Evolutionary conservation across 1,140 invertebrate genomes (phyloP).

Genomic region (Drosophila athabasca): DNA sequence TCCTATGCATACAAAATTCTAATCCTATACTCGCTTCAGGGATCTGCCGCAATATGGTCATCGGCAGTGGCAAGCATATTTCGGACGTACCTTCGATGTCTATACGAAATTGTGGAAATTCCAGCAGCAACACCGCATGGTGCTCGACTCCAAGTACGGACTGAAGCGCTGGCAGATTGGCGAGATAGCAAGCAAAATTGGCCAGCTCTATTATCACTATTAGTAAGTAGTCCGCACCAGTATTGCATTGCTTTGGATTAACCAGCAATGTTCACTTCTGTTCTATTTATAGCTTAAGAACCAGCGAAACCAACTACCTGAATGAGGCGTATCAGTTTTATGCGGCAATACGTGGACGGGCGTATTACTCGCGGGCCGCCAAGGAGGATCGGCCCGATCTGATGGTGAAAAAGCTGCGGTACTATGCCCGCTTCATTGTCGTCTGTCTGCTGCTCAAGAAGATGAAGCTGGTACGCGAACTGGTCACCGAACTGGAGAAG

Average conservation of each 20-base stretch:
- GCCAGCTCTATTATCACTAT: constrained; percentile 99
- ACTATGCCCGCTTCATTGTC: constrained; percentile 98
- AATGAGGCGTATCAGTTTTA: constrained; percentile 98
- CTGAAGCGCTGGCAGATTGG: constrained; percentile 99
- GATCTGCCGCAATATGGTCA: constrained; percentile 98
- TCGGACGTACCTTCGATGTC: constrained; percentile 98
- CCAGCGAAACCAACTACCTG: constrained; percentile 97
- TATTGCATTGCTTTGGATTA: no score
- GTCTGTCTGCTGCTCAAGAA: constrained; percentile 97
- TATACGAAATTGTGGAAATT: constrained; percentile 99
- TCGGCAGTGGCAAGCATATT: constrained; percentile 99
- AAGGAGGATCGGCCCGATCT: constrained; percentile 97
- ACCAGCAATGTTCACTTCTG: background rate
- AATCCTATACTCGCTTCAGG: constrained; percentile 84
- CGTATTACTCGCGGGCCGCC: constrained; percentile 96
- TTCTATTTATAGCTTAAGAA: constrained; percentile 89
- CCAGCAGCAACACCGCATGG: constrained; percentile 97
- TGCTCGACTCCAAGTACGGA: constrained; percentile 97
- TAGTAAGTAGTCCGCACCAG: constrained; percentile 89
- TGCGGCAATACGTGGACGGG: constrained; percentile 95
- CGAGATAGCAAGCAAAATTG: constrained; percentile 99
- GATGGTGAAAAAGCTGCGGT: constrained; percentile 98
- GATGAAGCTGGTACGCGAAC: constrained; percentile 96
- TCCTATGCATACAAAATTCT: background rate
- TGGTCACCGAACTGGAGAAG: constrained; percentile 95